phyloP scores from a whole-genome alignment of 1,140 invertebrate genomes.

The Kradibia gibbosae region DNA sequence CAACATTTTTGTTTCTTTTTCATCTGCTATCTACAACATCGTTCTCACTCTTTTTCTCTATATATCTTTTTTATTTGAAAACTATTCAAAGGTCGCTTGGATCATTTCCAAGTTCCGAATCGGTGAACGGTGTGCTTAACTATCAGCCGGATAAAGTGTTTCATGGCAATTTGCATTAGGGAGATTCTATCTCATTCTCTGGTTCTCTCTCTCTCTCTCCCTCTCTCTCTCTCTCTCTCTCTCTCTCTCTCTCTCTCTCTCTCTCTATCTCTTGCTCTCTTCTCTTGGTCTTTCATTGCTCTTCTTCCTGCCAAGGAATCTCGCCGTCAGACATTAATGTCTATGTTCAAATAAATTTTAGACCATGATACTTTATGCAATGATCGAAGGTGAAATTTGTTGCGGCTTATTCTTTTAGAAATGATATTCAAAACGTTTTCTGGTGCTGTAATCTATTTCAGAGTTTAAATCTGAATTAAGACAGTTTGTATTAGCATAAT shows the following conservation, averaged over 20 bases:
- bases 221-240: background rate
- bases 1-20: constrained; percentile 40
- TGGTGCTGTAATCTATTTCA: background rate
- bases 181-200: constrained; percentile 2
- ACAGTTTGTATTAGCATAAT: background rate
- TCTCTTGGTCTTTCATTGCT: constrained; percentile 2
- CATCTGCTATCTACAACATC: constrained; percentile 14
- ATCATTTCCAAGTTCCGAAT: constrained; percentile 69
- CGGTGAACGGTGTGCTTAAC: constrained; percentile 48
- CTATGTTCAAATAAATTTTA: constrained; percentile 26
- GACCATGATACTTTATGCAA: constrained; percentile 26
- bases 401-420: background rate
- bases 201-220: background rate
- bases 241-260: background rate
- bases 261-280: background rate
- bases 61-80: constrained; percentile 54
- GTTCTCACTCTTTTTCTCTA: constrained; percentile 31
- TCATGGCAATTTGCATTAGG: constrained; percentile 49
- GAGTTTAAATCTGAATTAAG: background rate
- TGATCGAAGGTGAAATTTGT: constrained; percentile 53
- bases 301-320: background rate
- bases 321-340: constrained; percentile 11
- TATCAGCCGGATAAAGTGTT: constrained; percentile 43
- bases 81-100: constrained; percentile 71
- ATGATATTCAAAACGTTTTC: background rate